Evolutionary conservation across 2,888 invertebrate species (phyloP).

Genomic region (Limnephilus rhombicus): DNA sequence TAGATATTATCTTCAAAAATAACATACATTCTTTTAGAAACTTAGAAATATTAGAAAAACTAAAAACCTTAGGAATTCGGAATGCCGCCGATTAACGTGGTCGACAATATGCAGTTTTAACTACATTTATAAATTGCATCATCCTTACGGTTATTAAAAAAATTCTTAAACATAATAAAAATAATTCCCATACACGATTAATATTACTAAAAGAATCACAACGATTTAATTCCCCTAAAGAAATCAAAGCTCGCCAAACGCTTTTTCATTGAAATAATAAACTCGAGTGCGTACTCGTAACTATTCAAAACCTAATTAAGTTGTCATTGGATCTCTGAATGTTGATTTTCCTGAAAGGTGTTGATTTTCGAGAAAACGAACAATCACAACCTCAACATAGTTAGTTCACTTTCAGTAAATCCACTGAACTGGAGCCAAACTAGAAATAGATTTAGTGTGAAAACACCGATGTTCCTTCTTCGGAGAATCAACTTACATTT

Average conservation of each 20-base stretch:
- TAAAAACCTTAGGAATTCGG: too few species aligned
- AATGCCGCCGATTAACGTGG: too few species aligned
- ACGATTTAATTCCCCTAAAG: not conserved
- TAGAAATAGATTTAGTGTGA: constrained; percentile 1
- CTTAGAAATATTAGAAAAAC: too few species aligned
- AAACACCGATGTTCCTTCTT: not conserved
- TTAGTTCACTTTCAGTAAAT: not conserved
- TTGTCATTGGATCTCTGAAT: not conserved
- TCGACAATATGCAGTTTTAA: too few species aligned
- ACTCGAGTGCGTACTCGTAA: not conserved
- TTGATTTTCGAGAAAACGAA: not conserved
- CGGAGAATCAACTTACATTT: not conserved
- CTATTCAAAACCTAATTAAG: not conserved
- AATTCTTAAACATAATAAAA: too few species aligned
- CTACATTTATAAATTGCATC: too few species aligned
- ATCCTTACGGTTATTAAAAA: too few species aligned
- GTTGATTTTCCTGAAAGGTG: constrained; percentile 4
- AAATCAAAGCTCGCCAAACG: not conserved
- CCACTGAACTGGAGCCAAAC: constrained; percentile 7
- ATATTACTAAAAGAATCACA: not conserved
- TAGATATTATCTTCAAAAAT: too few species aligned
- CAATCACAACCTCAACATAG: not conserved
- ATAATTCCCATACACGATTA: too few species aligned
- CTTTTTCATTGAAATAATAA: not conserved
- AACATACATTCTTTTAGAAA: too few species aligned